phyloP scores from a whole-genome alignment of 2,888 invertebrate genomes.

The Chironomus tentans region DNA sequence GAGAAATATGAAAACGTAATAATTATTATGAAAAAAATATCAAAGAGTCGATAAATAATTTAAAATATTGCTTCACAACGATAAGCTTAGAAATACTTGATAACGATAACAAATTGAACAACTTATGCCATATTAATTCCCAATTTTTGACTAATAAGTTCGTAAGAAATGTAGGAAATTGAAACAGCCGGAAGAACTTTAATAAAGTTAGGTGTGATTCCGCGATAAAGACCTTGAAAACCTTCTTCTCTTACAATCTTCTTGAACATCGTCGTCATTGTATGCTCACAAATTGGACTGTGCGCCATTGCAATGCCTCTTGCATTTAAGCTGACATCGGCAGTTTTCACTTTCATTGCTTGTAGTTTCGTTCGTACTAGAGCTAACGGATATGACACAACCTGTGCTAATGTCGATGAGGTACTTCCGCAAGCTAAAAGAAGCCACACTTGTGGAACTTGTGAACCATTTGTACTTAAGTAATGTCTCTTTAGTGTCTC shows the following conservation, averaged over 20 bases:
- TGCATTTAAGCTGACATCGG: slow-evolving; percentile 5
- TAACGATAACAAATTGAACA: not conserved
- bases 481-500: slow-evolving; percentile 94
- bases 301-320: slow-evolving; percentile 34
- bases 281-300: slow-evolving; percentile 36
- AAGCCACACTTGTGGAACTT: slow-evolving; percentile 77
- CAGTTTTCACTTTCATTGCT: slow-evolving; percentile 59
- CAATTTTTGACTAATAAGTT: slow-evolving; percentile 77
- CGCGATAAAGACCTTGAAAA: slow-evolving; percentile 83
- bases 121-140: slow-evolving; percentile 90
- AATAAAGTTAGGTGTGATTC: slow-evolving; percentile 96
- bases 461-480: slow-evolving; percentile 60
- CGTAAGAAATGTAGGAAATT: slow-evolving; percentile 98
- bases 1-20: too few species aligned
- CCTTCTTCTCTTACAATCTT: slow-evolving; percentile 84
- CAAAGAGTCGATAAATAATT: too few species aligned
- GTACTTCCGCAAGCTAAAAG: slow-evolving; percentile 82
- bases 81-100: too few species aligned
- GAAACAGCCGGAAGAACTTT: slow-evolving; percentile 97
- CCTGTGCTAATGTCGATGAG: slow-evolving; percentile 92
- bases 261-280: slow-evolving; percentile 72
- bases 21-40: too few species aligned
- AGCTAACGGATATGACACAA: slow-evolving; percentile 95
- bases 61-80: too few species aligned
- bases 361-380: slow-evolving; percentile 91